Evolutionary conservation across 2,888 invertebrate genomes (phyloP), one percentile per base, ranked within the genome.

Genomic region (Schrankia costaestrigalis): DNA sequence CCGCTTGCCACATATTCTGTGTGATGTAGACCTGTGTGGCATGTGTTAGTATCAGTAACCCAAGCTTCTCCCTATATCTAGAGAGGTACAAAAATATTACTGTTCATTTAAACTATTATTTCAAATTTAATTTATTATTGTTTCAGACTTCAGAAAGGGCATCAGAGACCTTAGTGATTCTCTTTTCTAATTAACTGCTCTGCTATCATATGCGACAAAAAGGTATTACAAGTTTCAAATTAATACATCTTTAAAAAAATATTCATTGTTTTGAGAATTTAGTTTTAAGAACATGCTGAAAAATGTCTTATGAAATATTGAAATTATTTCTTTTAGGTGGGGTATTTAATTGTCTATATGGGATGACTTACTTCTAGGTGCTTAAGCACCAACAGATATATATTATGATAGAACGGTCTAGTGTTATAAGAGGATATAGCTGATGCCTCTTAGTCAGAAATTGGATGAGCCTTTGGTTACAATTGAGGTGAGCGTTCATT

Each of bases 361-460:
- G 66, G 66, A 77, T 75, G 71, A 74, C 65, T 64, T 67, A 62
- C 62, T 67, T 62, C 54, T 78, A 73, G 86, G 86, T 86, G 87
- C 85, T 64, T 41, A 56, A 54, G 86, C 85, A 84, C 87, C 85
- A 56, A 66, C 59, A 66, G 56, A 67, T 63, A 66, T 65, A 67
- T 79, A 85, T 78, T 84, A 87, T 86, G 86, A 81, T 87, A 82
- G 80, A 80, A 77, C 71, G 80, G 79, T 84, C 77, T 76, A 78
- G 78, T 74, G 78, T 77, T 60, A 71, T 77, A 61, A 78, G 81
- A 84, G 85, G 84, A 62, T 78, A 73, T 81, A 89, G 89, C 89
- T 89, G 89, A 89, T 89, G 89, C 88, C 88, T 86, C 89, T 84
- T 78, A 81, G 86, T 69, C 81, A 86, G 85, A 87, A 73, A 75